Evolutionary conservation across 2,113 vertebrate species (phyloP), one percentile per base, ranked within the genome.

Genomic region (Heterocephalus glaber): DNA sequence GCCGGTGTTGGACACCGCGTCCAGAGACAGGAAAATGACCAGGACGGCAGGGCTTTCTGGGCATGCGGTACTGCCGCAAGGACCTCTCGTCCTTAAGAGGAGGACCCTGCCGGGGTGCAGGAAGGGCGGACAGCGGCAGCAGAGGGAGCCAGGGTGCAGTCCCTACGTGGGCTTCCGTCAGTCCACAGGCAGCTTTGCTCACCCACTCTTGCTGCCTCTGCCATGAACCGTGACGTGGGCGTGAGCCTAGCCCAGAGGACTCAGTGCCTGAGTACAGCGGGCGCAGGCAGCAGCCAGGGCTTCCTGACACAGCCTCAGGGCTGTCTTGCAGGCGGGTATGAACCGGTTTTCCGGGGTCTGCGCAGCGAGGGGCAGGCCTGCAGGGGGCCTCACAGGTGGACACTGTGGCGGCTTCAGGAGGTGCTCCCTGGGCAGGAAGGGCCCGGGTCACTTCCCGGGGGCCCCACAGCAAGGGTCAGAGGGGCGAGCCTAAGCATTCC

Each of bases 221-320:
- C 0, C 24, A 30, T 2, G 14, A 56, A 33, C 9, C 10, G 17
- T 49, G 44, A 41, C 3, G 11, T 35, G 49, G 77, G 14, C 9
- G 10, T 9, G 56, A 47, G 24, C 26, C 38, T 5, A 22, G 49
- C 35, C 65, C 12, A 8, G 1, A 24, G n/a, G 81, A 22, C 30
- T 38, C 2, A 12, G 8, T n/a, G 0, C 7, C 28, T 4, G 61
- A 28, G 41, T 28, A 20, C 0, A 2, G 44, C 56, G 12, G 24
- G 61, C 38, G 41, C n/a, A 8, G 24, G 20, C 5, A 38, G 44
- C 66, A 70, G 2, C 1, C 58, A 68, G 26, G 3, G 1, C 0
- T 2, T 4, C 0, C 6, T 24, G n/a, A 19, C 70, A 11, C 1
- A 47, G 44, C n/a, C 66, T 22, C 72, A 28, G 0, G 4, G n/a